Evolutionary conservation across 2,797 vertebrate species (phyloP), one percentile per base, ranked within the genome.

Genomic region (Circus cinereus): DNA sequence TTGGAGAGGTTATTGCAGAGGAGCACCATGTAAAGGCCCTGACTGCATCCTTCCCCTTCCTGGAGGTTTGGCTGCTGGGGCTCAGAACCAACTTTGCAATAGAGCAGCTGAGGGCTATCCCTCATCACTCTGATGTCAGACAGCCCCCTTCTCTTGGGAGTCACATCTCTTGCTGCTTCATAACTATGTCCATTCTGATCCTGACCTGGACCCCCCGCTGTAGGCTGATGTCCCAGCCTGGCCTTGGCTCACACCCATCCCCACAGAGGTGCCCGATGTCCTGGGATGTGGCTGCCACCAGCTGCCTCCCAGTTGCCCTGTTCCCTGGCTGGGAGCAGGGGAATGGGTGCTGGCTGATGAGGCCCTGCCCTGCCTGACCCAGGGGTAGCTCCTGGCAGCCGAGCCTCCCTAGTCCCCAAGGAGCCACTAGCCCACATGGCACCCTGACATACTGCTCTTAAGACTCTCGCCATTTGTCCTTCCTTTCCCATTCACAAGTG

Each of bases 311-410:
- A 2, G 22, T 43, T 72, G 40, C 20, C 20, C 36, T 50, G 27
- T 13, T 50, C 36, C 23, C 36, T 38, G 50, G 14, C 15, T 47
- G 23, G n/a, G 30, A 4, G 7, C 43, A 59, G 21, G 16, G 18
- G 21, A 32, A 62, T 0, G 0, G 23, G 34, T 53, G 42, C 56
- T 6, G 7, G 50, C 19, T 57, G 69, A 27, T 2, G 2, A 57
- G 32, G 12, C 12, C 18, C 24, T 69, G 50, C 21, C 26, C n/a
- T 59, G 21, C 43, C 42, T 67, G 40, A 42, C 34, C 10, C 51
- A 43, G 12, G 22, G 16, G 36, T 15, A 59, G 15, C 15, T 29
- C 51, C 32, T 18, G n/a, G 36, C 43, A 77, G 17, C 29, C 0
- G 1, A 69, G 30, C 15, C 8, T 82, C 24, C 54, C 21, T 47